Evolutionary conservation across 2,113 vertebrate genomes (phyloP).

Genomic region (Brachionichthys hirsutus): DNA sequence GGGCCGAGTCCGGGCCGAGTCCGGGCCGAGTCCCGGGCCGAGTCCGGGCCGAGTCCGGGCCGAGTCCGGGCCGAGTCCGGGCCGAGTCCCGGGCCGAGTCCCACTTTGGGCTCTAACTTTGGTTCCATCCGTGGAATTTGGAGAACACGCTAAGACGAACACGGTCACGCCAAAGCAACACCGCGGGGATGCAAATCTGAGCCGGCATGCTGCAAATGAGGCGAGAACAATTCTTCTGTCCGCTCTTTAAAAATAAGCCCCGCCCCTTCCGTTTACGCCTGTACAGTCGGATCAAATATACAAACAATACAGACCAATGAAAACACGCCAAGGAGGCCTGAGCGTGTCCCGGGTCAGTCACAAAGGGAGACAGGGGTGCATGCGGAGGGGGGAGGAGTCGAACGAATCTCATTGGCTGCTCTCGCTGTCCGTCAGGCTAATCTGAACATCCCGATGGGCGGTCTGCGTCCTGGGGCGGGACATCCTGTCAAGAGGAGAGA

Average conservation of each 20-base stretch:
- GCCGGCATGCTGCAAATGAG: constrained; percentile 49
- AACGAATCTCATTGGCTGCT: constrained; percentile 53
- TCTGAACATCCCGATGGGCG: constrained; percentile 99
- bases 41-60: too few relatives aligned
- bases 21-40: too few relatives aligned
- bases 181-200: constrained; percentile 24
- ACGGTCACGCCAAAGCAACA: constrained; percentile 54
- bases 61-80: too few relatives aligned
- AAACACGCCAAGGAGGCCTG: too few relatives aligned
- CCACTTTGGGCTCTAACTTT: too few relatives aligned
- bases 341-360: constrained; percentile 9
- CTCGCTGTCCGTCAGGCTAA: constrained; percentile 85
- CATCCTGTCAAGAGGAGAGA: constrained; percentile 95
- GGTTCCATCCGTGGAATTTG: constrained; percentile 30
- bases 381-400: constrained; percentile 5
- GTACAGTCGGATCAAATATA: constrained; percentile 59
- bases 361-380: constrained; percentile 30
- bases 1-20: too few relatives aligned
- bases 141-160: constrained; percentile 30
- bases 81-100: too few relatives aligned
- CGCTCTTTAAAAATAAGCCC: constrained; percentile 25
- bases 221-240: too few relatives aligned
- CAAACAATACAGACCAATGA: constrained; percentile 34
- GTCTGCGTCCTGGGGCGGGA: constrained; percentile 93
- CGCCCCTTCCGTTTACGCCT: constrained; percentile 59